phyloP scores from a whole-genome alignment of 2,797 vertebrate species.

The Fringilla coelebs region DNA sequence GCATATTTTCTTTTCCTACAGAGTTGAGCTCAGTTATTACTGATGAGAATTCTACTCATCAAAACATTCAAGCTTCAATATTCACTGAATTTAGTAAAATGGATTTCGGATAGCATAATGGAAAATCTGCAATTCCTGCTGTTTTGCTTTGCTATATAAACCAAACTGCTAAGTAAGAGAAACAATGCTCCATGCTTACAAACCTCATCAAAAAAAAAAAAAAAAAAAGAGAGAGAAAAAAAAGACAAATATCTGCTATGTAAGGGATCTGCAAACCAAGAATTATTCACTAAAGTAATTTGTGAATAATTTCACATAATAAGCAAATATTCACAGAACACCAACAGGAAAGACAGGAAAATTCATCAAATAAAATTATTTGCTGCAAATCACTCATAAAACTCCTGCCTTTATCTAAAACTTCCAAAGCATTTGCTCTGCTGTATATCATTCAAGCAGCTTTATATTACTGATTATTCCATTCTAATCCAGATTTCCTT shows the following conservation, averaged over 20 bases:
- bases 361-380: constrained; percentile 30
- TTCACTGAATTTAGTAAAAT: not conserved
- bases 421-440: not conserved
- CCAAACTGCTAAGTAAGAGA: not conserved
- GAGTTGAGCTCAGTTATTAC: not conserved
- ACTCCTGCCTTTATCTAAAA: not conserved
- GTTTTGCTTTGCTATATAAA: not conserved
- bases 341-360: not conserved
- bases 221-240: not conserved
- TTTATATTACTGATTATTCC: not conserved
- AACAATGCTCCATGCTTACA: not conserved
- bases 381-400: not conserved
- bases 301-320: constrained; percentile 18
- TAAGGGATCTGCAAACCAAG: not conserved
- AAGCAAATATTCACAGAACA: constrained; percentile 21
- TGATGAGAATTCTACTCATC: not conserved
- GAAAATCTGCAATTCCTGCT: not conserved
- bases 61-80: not conserved
- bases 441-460: not conserved
- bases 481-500: not conserved
- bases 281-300: constrained; percentile 24
- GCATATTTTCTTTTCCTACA: not conserved
- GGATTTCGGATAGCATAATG: not conserved
- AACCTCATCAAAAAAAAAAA: not conserved
- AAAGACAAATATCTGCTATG: not conserved